Evolutionary conservation across 2,797 vertebrate species (phyloP).

Genomic region (Acanthurus lineatus): DNA sequence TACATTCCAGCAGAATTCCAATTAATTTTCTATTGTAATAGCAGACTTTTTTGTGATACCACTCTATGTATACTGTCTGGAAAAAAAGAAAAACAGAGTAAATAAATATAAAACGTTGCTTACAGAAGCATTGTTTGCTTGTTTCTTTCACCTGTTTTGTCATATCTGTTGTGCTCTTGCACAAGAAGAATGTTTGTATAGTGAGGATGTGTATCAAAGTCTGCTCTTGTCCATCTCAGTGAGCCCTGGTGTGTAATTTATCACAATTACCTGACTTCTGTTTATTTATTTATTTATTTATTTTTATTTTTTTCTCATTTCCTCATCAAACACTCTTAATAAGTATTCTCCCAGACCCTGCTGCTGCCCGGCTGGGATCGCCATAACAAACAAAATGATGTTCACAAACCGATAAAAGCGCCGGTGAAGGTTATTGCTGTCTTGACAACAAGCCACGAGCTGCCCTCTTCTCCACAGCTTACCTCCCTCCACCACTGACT

Average conservation of each 20-base stretch:
- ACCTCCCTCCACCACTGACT: not conserved
- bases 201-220: constrained; percentile 8
- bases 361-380: constrained; percentile 36
- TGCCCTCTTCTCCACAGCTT: not conserved
- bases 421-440: constrained; percentile 59
- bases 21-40: constrained; percentile 5
- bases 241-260: constrained; percentile 29
- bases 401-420: constrained; percentile 43
- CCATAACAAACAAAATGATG: constrained; percentile 54
- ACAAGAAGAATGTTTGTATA: not conserved
- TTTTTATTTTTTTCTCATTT: constrained; percentile 13
- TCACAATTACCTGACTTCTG: constrained; percentile 20
- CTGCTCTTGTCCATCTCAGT: constrained; percentile 4
- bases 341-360: constrained; percentile 22
- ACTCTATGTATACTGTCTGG: not conserved
- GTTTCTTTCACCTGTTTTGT: not conserved
- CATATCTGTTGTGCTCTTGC: not conserved
- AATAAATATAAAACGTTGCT: not conserved
- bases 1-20: not conserved
- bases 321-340: constrained; percentile 53
- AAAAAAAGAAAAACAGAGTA: not conserved
- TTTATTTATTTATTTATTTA: not conserved
- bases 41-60: not conserved
- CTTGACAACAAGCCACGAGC: constrained; percentile 49
- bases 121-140: not conserved